Conservation (phyloP, 2,888 invertebrate species). For the Entomobrya multifasciata region DNA sequence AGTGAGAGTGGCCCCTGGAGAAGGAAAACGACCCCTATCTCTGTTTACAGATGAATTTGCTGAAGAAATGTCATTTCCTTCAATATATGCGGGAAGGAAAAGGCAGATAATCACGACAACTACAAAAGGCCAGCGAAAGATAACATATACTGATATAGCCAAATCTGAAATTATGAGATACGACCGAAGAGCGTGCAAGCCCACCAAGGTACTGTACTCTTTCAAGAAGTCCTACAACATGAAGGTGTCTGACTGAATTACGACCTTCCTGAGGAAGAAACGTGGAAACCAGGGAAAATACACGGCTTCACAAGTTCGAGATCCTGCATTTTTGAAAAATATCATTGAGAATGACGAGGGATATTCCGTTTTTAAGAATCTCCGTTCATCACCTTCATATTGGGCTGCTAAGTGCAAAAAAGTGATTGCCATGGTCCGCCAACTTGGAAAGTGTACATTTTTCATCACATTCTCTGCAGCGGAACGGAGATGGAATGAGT, state of each 20-base stretch:
- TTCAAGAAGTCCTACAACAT: constrained; percentile 38
- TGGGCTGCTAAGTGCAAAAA: constrained; percentile 55
- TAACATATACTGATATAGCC: constrained; percentile 54
- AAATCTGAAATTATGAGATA: constrained; percentile 58
- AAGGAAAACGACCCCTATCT: constrained; percentile 38
- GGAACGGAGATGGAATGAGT: constrained; percentile 60
- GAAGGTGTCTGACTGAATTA: not conserved
- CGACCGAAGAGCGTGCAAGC: constrained; percentile 53
- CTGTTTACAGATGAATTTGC: constrained; percentile 21
- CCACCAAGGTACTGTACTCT: constrained; percentile 59
- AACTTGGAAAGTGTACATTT: constrained; percentile 50
- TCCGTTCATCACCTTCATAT: constrained; percentile 66
- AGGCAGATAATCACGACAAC: no score
- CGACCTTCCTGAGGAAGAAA: not conserved
- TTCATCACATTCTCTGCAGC: constrained; percentile 72
- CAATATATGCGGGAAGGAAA: constrained; percentile 38
- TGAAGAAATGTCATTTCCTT: constrained; percentile 43
- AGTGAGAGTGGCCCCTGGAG: constrained; percentile 41
- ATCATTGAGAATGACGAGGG: constrained; percentile 64
- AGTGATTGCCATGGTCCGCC: no score
- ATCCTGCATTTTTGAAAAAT: constrained; percentile 35
- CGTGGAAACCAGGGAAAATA: not conserved
- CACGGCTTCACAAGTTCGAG: not conserved
- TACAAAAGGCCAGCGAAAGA: not conserved
- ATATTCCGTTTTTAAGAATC: constrained; percentile 50